phyloP scores from a whole-genome alignment of 2,113 vertebrate species.

The Microcebus lehilahytsara region DNA sequence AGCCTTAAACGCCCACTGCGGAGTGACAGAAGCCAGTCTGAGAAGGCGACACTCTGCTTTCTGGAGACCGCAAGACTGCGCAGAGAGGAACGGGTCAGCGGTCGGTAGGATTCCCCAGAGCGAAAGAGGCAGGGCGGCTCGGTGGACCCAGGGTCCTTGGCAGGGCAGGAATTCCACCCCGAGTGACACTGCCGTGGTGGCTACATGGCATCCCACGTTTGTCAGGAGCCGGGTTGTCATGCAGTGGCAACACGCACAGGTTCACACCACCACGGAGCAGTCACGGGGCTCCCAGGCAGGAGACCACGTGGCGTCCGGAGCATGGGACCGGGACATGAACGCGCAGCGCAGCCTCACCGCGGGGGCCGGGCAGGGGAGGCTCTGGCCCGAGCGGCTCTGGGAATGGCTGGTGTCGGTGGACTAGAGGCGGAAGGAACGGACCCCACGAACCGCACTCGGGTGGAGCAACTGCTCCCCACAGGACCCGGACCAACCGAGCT shows the following conservation, averaged over 20 bases:
- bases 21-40: neutral
- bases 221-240: fast-evolving
- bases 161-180: fast-evolving
- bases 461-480: fast-evolving
- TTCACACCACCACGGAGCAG: too few species aligned
- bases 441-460: fast-evolving
- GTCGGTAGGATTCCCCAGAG: fast-evolving
- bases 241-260: fast-evolving
- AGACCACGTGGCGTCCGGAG: fast-evolving
- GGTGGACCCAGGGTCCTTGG: too few species aligned
- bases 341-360: fast-evolving
- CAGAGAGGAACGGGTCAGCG: fast-evolving
- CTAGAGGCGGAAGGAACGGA: fast-evolving
- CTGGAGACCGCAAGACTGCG: neutral
- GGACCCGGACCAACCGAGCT: fast-evolving
- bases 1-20: fast-evolving
- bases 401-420: neutral
- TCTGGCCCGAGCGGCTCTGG: fast-evolving
- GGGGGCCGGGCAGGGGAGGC: fast-evolving
- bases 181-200: fast-evolving
- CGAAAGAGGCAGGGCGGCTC: fast-evolving
- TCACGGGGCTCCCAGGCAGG: fast-evolving
- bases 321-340: fast-evolving
- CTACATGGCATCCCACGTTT: fast-evolving
- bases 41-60: fast-evolving